Conservation (phyloP, 2,113 vertebrate species). For the Chloropsis cyanopogon region DNA sequence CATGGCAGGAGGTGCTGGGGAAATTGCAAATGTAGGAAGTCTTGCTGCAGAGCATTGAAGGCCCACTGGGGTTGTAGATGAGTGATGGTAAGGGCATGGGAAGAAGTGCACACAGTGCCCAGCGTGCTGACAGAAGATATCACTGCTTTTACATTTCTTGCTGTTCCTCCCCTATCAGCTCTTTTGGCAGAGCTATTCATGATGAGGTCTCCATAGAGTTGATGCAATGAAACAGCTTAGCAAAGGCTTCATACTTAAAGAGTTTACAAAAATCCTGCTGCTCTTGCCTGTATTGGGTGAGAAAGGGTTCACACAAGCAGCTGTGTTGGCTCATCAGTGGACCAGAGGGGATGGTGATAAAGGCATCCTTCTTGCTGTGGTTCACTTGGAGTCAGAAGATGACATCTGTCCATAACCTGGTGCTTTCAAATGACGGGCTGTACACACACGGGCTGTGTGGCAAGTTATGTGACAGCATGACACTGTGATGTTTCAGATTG, state of each 20-base stretch:
- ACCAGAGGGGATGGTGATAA: neutral
- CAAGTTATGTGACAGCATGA: neutral
- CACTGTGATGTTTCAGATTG: neutral
- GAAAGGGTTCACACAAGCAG: neutral
- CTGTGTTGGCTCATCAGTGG: neutral
- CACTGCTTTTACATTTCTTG: neutral
- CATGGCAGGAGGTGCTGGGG: neutral
- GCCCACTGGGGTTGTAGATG: neutral
- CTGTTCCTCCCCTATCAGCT: neutral
- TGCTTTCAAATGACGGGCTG: neutral
- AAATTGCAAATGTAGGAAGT: neutral
- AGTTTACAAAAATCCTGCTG: neutral
- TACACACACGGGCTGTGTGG: no score
- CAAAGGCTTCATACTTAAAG: neutral
- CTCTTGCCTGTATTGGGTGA: neutral
- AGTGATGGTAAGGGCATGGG: fast-evolving
- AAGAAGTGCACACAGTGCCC: neutral
- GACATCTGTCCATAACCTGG: neutral
- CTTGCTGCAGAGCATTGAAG: neutral
- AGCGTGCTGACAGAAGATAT: neutral
- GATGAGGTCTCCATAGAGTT: neutral
- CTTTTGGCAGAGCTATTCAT: neutral
- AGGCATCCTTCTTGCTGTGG: neutral
- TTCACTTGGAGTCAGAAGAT: neutral
- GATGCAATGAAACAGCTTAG: neutral